A percentile compares a stretch with the other conserved stretches of the same genome.
These are phyloP conservation scores for Siphonodentalium dalli DNA, from an alignment of 2,888 invertebrate genomes.

Conservation along the genomic window DNA sequence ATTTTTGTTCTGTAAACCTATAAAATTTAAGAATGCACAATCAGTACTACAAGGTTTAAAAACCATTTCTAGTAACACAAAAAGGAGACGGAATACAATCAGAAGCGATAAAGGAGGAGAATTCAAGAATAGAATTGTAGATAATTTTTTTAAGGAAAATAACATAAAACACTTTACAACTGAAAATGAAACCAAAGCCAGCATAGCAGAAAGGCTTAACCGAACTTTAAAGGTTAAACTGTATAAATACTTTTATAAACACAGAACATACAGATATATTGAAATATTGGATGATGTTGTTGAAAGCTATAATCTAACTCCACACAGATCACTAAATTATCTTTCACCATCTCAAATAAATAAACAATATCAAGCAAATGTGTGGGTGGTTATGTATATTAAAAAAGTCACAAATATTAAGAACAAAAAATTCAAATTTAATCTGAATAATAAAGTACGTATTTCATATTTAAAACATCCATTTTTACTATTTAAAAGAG, in stretches of 20 bases:
- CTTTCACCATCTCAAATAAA: slow-evolving; percentile 14
- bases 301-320: slow-evolving; percentile 10
- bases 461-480: slow-evolving; percentile 11
- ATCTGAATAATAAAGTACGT: slow-evolving; percentile 15
- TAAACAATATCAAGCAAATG: slow-evolving; percentile 16
- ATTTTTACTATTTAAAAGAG: slow-evolving; percentile 15
- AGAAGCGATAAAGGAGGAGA: slow-evolving; percentile 14
- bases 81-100: slow-evolving; percentile 3
- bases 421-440: slow-evolving; percentile 11
- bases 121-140: slow-evolving; percentile 4
- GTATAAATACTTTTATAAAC: slow-evolving; percentile 8
- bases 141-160: too few relatives aligned
- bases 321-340: slow-evolving; percentile 15
- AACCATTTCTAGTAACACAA: slow-evolving; percentile 7
- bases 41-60: slow-evolving; percentile 11
- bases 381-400: slow-evolving; percentile 18
- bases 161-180: slow-evolving; percentile 12
- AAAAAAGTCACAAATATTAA: slow-evolving; percentile 4
- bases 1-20: slow-evolving; percentile 4
- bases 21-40: slow-evolving; percentile 13
- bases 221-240: slow-evolving; percentile 4
- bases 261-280: slow-evolving; percentile 14
- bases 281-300: slow-evolving; percentile 8
- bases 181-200: slow-evolving; percentile 14
- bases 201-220: slow-evolving; percentile 12